Evolutionary conservation across 2,797 vertebrate species (phyloP).

Genomic region (Sparus aurata): DNA sequence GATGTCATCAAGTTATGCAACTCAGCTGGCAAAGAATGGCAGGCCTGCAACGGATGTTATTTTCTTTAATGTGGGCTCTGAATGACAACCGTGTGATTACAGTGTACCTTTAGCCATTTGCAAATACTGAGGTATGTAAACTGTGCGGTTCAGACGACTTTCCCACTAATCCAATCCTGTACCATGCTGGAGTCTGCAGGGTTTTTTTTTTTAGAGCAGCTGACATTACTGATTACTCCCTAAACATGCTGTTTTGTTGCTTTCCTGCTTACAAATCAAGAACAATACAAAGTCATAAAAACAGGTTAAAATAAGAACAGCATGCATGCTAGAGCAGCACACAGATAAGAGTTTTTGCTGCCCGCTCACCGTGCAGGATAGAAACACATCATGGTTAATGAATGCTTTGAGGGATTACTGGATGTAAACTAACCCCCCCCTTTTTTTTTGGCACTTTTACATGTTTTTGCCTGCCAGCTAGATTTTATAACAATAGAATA

Average conservation of each 20-base stretch:
- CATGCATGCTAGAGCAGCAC: background rate
- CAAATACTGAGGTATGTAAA: slow-evolving; percentile 10
- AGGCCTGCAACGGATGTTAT: background rate
- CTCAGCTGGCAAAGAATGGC: slow-evolving; percentile 13
- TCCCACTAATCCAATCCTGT: background rate
- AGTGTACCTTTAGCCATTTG: slow-evolving; percentile 10
- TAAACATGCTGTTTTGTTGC: background rate
- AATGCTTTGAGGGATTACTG: background rate
- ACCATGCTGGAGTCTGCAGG: background rate
- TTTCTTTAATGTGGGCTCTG: slow-evolving; percentile 1
- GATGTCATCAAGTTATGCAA: slow-evolving; percentile 58
- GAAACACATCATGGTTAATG: background rate
- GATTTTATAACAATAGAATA: slow-evolving; percentile 1
- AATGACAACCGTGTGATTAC: background rate
- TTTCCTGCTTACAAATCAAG: background rate
- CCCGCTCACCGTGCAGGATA: background rate
- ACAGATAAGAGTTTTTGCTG: background rate
- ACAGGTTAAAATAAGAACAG: background rate
- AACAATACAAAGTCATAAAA: background rate
- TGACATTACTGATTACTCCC: slow-evolving; percentile 1
- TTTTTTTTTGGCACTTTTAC: slow-evolving; percentile 1
- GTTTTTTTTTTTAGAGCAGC: slow-evolving; percentile 2
- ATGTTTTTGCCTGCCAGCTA: background rate
- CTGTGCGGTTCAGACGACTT: background rate
- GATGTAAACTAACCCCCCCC: background rate